Base-by-base conservation (phyloP, 2,888 invertebrate genomes). In the Prostheceraeus crozeri region DNA sequence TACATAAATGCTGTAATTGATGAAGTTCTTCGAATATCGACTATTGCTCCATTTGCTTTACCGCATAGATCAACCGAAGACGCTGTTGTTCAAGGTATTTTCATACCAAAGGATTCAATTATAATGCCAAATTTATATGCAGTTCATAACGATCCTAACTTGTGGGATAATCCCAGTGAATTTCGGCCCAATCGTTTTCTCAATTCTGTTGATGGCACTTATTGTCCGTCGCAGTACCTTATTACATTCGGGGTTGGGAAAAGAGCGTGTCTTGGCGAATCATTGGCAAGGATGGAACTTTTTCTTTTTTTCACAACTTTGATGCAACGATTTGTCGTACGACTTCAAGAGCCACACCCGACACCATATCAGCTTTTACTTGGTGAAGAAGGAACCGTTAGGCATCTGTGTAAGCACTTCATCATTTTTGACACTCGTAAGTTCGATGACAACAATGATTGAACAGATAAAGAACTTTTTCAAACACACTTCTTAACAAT, bases 1-100 rank as follows among this genome's bases (percentile, higher is more conserved):
- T 68, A 69, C 53, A 51, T 68, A 8, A 68, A 70, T 23, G 72
- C 72, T 8, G 67, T 68, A 10, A 62, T 70, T 36, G 60, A 66
- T 53, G 72, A 72, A 62, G 63, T 69, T 3, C 65, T 66, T 35
- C 57, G 73, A 25, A 54, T 65, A 6, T 67, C 68, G 2, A 63
- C 64, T 33, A 65, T 70, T 31, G 66, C 67, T 33, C 68, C 61
- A 21, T 62, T 27, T 35, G 62, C 59, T 59, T 65, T 60, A 64
- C 72, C 66, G 35, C 70, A 68, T 51, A 52, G 62, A 11, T 61
- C 65, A 11, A 31, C 63, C n/a, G 48, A 62, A 14, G 70, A 72
- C 45, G 64, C 69, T n/a, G 45, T 54, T 2, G 65, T 72, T 21
- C 60, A 61, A 2, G 70, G 69, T 25, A 71, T 68, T 55, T 65